Evolutionary conservation across 2,797 vertebrate genomes (phyloP), one percentile per base, ranked within the genome.

Genomic region (Molossus alvarezi): DNA sequence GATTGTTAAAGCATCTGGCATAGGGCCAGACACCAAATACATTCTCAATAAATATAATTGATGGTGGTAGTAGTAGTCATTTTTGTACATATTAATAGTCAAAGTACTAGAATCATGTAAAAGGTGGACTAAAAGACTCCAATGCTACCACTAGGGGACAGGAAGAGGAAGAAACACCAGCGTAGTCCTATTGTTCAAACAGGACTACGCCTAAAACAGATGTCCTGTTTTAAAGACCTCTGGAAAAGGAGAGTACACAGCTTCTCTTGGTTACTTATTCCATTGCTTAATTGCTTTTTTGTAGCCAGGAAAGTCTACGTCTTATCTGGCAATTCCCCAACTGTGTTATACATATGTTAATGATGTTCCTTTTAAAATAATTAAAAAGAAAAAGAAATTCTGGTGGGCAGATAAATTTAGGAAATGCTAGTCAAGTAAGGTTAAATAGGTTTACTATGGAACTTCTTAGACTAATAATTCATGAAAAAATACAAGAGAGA

Each of bases 151-250:
- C 69, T 60, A 89, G 90, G 65, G 94, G 81, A 94, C 94, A 97
- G 95, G 96, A 97, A 97, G 93, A 95, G 96, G 96, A 96, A 95
- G 92, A 96, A 94, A 93, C 62, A 51, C 87, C 88, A 91, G 88
- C 65, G 8, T 72, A 92, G 94, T 80, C 45, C 97, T 82, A 96
- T 97, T 97, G 96, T 97, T 97, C 75, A 75, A 88, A 88, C 1
- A 84, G 93, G 92, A 96, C 90, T 65, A 97, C 53, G 71, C 95
- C 84, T 93, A 96, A 95, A 93, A 93, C 96, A 97, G 96, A 97
- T 96, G 95, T 97, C 94, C 93, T 94, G 96, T 90, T 94, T 82
- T 90, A 92, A 94, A 97, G 81, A 69, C 29, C 64, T 73, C 93
- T 93, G 93, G 90, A 94, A 89, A 92, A 95, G 91, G 76, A 92